These are phyloP conservation scores for Micropterix aruncella DNA, from an alignment of 2,888 invertebrate genomes.

Conservation along the genomic window DNA sequence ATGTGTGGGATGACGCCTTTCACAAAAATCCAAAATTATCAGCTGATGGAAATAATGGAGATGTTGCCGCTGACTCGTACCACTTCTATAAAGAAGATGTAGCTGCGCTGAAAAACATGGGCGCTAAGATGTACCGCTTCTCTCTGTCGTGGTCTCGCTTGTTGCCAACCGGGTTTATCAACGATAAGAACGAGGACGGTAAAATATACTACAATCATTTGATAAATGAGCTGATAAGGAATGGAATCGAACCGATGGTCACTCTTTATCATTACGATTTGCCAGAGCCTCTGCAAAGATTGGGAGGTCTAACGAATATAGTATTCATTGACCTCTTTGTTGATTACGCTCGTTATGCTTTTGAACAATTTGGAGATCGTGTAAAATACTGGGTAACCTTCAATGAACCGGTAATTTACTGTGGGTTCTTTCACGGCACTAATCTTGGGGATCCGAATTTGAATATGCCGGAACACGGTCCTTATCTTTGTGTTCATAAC, in stretches of 20 bases:
- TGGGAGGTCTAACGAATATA: conserved; percentile 37
- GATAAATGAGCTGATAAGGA: conserved; percentile 39
- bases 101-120: background rate
- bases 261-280: conserved; percentile 39
- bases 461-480: conserved; percentile 23
- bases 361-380: conserved; percentile 27
- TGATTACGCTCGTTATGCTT: conserved; percentile 28
- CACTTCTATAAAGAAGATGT: background rate
- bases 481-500: conserved; percentile 31
- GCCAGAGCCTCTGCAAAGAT: conserved; percentile 32
- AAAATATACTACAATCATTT: conserved; percentile 15
- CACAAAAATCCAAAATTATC: background rate
- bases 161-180: background rate
- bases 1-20: background rate
- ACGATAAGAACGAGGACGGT: background rate
- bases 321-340: conserved; percentile 28
- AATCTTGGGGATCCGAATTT: conserved; percentile 18
- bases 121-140: background rate
- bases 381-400: conserved; percentile 40
- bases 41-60: background rate
- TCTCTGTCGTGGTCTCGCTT: background rate
- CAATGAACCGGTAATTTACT: conserved; percentile 29
- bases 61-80: background rate
- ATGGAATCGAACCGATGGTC: conserved; percentile 44
- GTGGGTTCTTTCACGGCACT: conserved; percentile 17